A percentile compares a stretch with the other conserved stretches of the same genome.
These are phyloP conservation scores for Nycteola revayana DNA, from an alignment of 2,888 invertebrate genomes.

Conservation along the genomic window DNA sequence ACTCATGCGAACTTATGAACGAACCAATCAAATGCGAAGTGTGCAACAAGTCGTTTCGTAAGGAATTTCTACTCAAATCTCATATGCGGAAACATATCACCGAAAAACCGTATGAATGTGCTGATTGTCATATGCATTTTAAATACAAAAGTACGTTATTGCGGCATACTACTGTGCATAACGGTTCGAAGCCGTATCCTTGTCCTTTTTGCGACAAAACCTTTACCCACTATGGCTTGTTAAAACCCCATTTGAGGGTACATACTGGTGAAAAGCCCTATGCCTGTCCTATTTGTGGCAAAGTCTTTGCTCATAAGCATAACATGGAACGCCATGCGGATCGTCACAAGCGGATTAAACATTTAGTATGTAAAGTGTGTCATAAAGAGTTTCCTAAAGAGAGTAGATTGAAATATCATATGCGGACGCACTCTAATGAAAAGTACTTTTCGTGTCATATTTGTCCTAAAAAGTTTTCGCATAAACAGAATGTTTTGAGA, in stretches of 20 bases:
- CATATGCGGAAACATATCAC: constrained; percentile 35
- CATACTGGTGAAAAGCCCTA: constrained; percentile 52
- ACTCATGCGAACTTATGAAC: constrained; percentile 20
- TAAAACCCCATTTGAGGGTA: constrained; percentile 47
- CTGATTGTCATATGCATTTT: constrained; percentile 35
- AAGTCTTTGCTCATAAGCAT: constrained; percentile 54
- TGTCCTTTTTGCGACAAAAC: constrained; percentile 50
- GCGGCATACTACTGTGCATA: constrained; percentile 50
- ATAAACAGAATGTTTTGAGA: constrained; percentile 56
- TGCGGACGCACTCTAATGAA: constrained; percentile 53
- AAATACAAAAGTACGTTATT: constrained; percentile 55
- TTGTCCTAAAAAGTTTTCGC: constrained; percentile 57
- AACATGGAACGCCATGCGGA: constrained; percentile 56
- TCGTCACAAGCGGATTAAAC: constrained; percentile 50
- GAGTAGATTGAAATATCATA: constrained; percentile 58
- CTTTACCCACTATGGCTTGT: constrained; percentile 39
- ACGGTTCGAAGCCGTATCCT: constrained; percentile 35
- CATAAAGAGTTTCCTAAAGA: constrained; percentile 58
- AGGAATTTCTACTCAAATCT: constrained; percentile 30
- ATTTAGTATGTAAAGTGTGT: constrained; percentile 55
- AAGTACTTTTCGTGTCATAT: constrained; percentile 53
- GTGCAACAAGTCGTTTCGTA: constrained; percentile 35
- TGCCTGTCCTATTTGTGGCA: constrained; percentile 47
- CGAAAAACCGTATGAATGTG: constrained; percentile 23
- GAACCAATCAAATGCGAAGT: constrained; percentile 24